Conservation (phyloP, 2,888 invertebrate genomes). For the Aelia acuminata region DNA sequence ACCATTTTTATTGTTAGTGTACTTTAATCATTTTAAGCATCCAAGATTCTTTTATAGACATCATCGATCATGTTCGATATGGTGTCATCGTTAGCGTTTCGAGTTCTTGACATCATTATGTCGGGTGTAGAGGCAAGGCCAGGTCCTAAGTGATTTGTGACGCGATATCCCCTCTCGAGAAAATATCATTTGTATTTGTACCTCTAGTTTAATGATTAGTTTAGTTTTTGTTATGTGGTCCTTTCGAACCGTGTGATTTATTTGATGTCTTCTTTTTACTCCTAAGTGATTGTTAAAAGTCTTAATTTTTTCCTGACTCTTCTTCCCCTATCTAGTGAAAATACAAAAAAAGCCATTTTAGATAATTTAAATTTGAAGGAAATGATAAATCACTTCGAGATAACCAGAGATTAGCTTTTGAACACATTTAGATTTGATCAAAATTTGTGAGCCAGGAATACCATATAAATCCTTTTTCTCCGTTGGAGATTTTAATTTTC, state of each 20-base stretch:
- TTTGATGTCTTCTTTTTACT: background rate
- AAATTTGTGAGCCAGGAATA: too few species aligned
- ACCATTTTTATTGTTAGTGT: background rate
- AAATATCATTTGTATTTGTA: background rate
- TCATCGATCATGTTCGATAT: background rate
- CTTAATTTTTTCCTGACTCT: background rate
- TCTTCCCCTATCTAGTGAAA: background rate
- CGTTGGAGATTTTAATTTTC: too few species aligned
- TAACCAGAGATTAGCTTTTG: background rate
- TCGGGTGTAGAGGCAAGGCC: background rate
- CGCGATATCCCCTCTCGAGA: background rate
- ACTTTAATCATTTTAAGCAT: background rate
- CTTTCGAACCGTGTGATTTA: background rate
- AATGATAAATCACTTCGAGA: background rate
- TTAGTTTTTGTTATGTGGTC: background rate
- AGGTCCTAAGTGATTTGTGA: constrained; percentile 20
- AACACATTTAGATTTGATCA: background rate
- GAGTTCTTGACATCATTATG: constrained; percentile 39
- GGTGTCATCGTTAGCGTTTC: constrained; percentile 7
- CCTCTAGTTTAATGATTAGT: background rate
- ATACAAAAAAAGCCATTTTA: background rate
- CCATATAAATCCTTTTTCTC: too few species aligned
- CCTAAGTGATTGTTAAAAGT: background rate
- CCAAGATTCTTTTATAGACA: background rate
- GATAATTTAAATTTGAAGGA: background rate